Conservation (phyloP, 1,140 invertebrate species). For the Rhagoletis zephyria region DNA sequence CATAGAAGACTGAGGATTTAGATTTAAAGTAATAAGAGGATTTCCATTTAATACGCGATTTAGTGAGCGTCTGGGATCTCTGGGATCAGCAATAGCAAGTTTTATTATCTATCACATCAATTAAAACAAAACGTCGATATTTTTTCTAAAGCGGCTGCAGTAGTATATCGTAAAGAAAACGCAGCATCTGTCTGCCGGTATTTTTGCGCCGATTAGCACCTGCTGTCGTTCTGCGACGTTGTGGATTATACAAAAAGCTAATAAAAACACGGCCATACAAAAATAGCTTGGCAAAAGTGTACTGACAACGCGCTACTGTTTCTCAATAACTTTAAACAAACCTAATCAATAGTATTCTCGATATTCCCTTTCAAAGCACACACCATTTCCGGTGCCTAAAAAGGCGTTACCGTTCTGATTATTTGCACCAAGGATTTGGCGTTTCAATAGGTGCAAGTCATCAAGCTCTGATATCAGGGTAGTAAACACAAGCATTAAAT, state of each 20-base stretch:
- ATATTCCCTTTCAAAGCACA: too few species aligned
- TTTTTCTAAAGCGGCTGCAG: background rate
- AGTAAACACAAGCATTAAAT: background rate
- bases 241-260: background rate
- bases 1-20: slow-evolving; percentile 58
- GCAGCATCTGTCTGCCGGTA: background rate
- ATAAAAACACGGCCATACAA: background rate
- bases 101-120: slow-evolving; percentile 11
- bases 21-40: slow-evolving; percentile 13
- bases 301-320: too few species aligned
- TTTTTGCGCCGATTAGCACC: background rate
- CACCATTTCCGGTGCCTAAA: too few species aligned
- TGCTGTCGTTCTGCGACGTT: background rate
- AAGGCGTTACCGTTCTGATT: too few species aligned
- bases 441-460: background rate
- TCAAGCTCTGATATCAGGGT: background rate
- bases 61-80: slow-evolving; percentile 36
- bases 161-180: background rate
- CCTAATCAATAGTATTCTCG: too few species aligned
- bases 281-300: too few species aligned
- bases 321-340: too few species aligned
- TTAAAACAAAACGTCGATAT: background rate
- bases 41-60: slow-evolving; percentile 5
- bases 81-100: background rate
- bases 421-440: too few species aligned